Conservation (phyloP, 2,797 vertebrate species). For the Eulemur albifrons region DNA sequence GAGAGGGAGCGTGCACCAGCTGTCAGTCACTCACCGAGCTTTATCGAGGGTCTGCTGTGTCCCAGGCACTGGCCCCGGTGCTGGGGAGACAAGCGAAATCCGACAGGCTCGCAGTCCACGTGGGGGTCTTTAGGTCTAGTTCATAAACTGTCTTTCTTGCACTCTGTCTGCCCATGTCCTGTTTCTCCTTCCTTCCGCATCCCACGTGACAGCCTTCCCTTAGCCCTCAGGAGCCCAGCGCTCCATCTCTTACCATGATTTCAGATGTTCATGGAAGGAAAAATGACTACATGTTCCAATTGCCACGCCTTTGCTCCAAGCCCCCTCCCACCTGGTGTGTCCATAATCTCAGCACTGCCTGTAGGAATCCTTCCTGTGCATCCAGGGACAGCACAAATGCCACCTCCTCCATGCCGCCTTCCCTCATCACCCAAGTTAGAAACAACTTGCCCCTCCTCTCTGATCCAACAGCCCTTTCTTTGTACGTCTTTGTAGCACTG, state of each 20-base stretch:
- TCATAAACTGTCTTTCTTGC: neutral
- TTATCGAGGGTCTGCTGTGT: neutral
- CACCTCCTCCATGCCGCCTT: neutral
- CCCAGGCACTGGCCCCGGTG: neutral
- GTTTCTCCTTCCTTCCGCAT: neutral
- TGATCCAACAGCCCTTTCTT: neutral
- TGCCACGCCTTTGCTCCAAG: neutral
- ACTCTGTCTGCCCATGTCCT: neutral
- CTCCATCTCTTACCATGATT: neutral
- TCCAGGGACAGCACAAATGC: neutral
- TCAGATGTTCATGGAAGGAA: neutral
- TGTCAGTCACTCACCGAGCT: neutral
- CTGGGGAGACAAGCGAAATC: neutral
- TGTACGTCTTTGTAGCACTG: neutral
- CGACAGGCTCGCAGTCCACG: neutral
- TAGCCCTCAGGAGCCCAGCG: no score
- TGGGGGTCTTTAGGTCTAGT: neutral
- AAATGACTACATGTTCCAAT: neutral
- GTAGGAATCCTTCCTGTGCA: neutral
- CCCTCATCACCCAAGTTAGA: neutral
- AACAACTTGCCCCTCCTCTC: neutral
- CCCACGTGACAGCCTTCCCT: neutral
- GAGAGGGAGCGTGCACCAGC: no score
- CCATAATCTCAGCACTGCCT: neutral
- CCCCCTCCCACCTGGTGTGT: rapidly evolving